Evolutionary conservation across 1,140 invertebrate species (phyloP), one percentile per base, ranked within the genome.

Genomic region (Tetramorium parvispinum): DNA sequence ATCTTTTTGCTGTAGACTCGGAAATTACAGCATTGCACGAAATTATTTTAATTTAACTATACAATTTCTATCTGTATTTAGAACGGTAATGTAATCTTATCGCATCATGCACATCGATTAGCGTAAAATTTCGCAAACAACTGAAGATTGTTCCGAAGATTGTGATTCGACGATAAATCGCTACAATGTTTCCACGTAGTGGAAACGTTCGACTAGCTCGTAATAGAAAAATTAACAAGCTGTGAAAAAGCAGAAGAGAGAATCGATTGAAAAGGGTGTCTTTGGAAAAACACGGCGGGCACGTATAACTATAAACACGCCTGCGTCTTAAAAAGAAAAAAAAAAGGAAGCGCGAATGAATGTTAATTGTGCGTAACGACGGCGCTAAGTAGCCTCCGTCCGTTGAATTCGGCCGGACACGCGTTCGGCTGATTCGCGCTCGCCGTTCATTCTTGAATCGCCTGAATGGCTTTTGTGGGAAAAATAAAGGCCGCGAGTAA

Each of bases 301-400:
- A 2, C n/a, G 21, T 10, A 3, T n/a, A 32, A 46, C 40, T n/a
- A 13, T 37, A 16, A 21, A 21, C 49, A 37, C 16, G 21, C 3
- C n/a, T 18, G 43, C 49, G n/a, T 81, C 57, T 55, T 16, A 13
- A 10, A 43, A 40, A 70, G 32, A 46, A 55, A 81, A 81, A 27
- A 32, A 32, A 32, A 32, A 32, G 32, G 16, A 27, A 32, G 37
- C 21, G 78, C 43, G 32, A 70, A 81, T 81, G 65, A 81, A 70
- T 81, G 78, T 57, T 81, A 81, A 81, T 70, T 70, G 78, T 10
- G 77, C 61, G n/a, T 27, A 63, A 32, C 40, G 43, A 24, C 40
- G 53, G 57, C 7, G 27, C 13, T 27, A 46, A 77, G 73, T 11
- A 11, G 27, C 16, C n/a, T 79, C 37, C 55, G 57, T 16, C 57